Base-by-base conservation (phyloP, 2,888 invertebrate species). In the Leucophora obtusa region DNA sequence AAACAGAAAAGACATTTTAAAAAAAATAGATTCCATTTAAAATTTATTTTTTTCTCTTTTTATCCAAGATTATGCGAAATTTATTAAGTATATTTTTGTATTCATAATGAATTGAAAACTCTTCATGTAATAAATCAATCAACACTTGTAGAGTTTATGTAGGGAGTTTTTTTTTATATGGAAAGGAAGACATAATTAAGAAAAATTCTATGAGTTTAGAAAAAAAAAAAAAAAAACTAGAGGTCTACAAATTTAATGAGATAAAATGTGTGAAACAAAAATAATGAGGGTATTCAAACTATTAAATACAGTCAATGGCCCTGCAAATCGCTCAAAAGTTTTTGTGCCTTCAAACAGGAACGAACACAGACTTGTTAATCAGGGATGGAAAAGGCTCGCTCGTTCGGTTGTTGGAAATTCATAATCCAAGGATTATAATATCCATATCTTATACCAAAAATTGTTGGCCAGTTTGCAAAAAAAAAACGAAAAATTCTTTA, bases 81-180 rank as follows among this genome's bases (percentile, higher is more conserved):
- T 38, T 38, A 11, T 11, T 9, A 38, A 38, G 14, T 38, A 11
- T 38, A 11, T 38, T 2, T 38, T 6, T 38, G 38, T 11, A 11
- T 7, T 28, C 28, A 28, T 28, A 66, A 66, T 66, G 53, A 66
- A 54, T 54, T 56, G 24, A 66, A 43, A 66, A 54, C 43, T 66
- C 7, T 15, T 54, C 9, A 10, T 21, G 54, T 56, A 56, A 66
- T 66, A 66, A 66, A 66, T 66, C 66, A 66, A 54, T 66, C 54
- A 66, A 66, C 66, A 66, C 66, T 28, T 56, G 43, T 38, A 2
- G 11, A 38, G 38, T 38, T 38, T 35, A 35, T 35, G 35, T 35
- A 6, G 38, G 10, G 11, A 38, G 38, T 11, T 9, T 38, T 38
- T 38, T 38, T 11, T 38, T 38, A 1, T 35, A 4, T 28, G 4